Conservation (phyloP, 2,113 vertebrate species). For the Mugil cephalus region DNA sequence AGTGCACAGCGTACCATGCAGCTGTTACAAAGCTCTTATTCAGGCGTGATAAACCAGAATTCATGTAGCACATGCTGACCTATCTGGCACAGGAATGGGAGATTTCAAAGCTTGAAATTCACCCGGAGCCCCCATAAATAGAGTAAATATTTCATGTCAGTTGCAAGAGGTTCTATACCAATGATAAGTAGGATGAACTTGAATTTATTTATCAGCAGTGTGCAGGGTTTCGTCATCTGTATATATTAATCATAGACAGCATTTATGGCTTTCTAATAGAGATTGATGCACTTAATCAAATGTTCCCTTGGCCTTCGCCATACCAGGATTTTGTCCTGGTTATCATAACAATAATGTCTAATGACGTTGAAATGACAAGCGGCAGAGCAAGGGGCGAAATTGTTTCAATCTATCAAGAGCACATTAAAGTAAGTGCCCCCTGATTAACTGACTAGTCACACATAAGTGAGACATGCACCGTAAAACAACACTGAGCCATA, state of each 20-base stretch:
- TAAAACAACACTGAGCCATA: slow-evolving; percentile 71
- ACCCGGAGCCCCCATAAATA: slow-evolving; percentile 32
- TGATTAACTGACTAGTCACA: slow-evolving; percentile 62
- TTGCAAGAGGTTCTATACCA: slow-evolving; percentile 33
- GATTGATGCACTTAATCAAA: slow-evolving; percentile 84
- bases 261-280: slow-evolving; percentile 48
- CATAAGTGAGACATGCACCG: slow-evolving; percentile 60
- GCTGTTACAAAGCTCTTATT: slow-evolving; percentile 71
- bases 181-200: slow-evolving; percentile 64
- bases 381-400: slow-evolving; percentile 43
- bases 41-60: slow-evolving; percentile 53
- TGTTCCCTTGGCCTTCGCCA: slow-evolving; percentile 65
- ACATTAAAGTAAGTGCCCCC: slow-evolving; percentile 65
- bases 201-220: slow-evolving; percentile 57
- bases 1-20: slow-evolving; percentile 49
- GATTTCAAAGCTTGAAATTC: slow-evolving; percentile 53
- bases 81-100: slow-evolving; percentile 31
- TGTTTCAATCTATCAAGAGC: slow-evolving; percentile 69
- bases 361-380: slow-evolving; percentile 64
- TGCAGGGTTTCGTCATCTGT: slow-evolving; percentile 50
- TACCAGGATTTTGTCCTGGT: slow-evolving; percentile 67
- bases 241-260: slow-evolving; percentile 38
- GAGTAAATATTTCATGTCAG: slow-evolving; percentile 35
- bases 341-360: slow-evolving; percentile 74
- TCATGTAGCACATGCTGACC: slow-evolving; percentile 52